Base-by-base conservation (phyloP, 2,113 vertebrate genomes). In the Heloderma charlesbogerti region DNA sequence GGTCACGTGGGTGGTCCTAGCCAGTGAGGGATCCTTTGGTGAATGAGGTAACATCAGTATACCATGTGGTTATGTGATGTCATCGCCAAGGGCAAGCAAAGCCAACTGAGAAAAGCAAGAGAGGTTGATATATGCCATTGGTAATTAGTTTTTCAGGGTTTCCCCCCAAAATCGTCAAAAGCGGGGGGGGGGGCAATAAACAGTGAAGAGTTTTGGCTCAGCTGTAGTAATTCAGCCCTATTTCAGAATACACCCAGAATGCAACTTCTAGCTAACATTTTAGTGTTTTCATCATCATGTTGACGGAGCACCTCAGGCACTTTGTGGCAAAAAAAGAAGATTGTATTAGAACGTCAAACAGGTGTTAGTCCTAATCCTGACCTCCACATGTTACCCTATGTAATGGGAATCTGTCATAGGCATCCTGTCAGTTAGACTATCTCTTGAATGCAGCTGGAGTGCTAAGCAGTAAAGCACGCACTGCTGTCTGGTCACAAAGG, bases 401-500 rank as follows among this genome's bases (percentile, higher is more conserved):
- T 54, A 86, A 27, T 45, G 92, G 60, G 90, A 91, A 92, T 77
- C 90, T 8, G 20, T 94, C 90, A 88, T 72, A 83, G 48, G 48
- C 89, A 40, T 34, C 51, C 82, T 94, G 91, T 94, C 86, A 89
- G 27, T 88, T 88, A 54, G 89, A 93, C 89, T 94, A 94, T 95
- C 95, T 94, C 88, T 84, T 74, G 71, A 31, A 0, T 75, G 77
- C 93, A 95, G 95, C 88, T 29, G 0, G 92, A 67, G 90, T 90
- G 90, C 94, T 90, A 54, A 60, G 77, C 83, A 72, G 54, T 87
- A 92, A 84, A 93, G 93, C 85, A 80, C 1, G 0, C 72, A 89
- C 15, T 91, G 93, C 90, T 92, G 84, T 83, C 84, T 94, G 91
- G 88, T 93, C 93, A 92, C 93, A 94, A 93, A 96, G 92, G 86